A percentile compares a stretch with the other conserved stretches of the same genome.
Conservation (phyloP, 2,113 vertebrate species). For the Entomyzon cyanotis region DNA sequence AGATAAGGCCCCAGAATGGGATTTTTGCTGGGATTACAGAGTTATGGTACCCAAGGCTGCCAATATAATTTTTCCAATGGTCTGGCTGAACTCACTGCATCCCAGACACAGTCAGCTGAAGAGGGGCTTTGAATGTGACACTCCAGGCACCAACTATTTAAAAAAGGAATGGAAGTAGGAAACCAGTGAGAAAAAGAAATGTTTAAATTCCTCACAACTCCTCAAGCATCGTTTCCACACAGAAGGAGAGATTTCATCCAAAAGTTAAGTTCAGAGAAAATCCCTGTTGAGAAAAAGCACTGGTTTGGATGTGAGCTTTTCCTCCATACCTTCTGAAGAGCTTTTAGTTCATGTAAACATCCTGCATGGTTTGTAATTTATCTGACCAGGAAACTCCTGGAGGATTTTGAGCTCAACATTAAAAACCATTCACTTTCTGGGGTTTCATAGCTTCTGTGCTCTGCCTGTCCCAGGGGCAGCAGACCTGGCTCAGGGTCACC, state of each 20-base stretch:
- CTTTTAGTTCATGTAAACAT: slow-evolving; percentile 12
- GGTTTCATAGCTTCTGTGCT: neutral
- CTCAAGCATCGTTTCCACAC: neutral
- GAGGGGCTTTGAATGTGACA: neutral
- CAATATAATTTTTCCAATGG: neutral
- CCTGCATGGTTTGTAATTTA: neutral
- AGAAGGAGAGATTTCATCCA: neutral
- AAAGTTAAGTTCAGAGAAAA: slow-evolving; percentile 15
- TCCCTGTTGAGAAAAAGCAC: neutral
- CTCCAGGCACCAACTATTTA: slow-evolving; percentile 3
- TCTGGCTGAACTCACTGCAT: neutral
- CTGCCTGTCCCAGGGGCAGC: neutral
- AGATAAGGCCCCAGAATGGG: neutral
- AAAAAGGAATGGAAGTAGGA: neutral
- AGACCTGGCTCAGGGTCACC: neutral
- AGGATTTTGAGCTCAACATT: neutral
- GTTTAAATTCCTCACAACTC: neutral
- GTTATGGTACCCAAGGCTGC: rapidly evolving
- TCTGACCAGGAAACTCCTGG: neutral
- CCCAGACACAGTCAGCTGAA: neutral
- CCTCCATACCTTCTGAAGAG: neutral
- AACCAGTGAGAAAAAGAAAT: neutral
- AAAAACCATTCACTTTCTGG: neutral
- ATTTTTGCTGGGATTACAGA: neutral
- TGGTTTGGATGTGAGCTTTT: neutral